Conservation (phyloP, 1,140 invertebrate genomes). For the Heterodera schachtii region DNA sequence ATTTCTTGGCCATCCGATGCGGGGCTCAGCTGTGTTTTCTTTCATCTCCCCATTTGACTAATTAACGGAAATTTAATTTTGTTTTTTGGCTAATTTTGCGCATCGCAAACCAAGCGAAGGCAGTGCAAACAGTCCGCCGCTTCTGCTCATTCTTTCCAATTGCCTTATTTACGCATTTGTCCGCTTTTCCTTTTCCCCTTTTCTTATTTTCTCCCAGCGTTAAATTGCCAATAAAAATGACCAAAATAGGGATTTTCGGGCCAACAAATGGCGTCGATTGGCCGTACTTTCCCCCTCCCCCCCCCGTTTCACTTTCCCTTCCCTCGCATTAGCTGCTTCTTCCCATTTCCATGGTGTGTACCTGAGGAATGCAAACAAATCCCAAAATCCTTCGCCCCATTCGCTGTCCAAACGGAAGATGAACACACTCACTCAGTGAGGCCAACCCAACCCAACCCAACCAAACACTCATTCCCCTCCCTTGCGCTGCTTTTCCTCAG, state of each 20-base stretch:
- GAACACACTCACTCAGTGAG: too few relatives aligned
- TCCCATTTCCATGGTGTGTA: background rate
- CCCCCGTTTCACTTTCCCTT: too few relatives aligned
- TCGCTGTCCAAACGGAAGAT: too few relatives aligned
- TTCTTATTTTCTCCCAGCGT: background rate
- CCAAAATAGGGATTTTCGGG: background rate
- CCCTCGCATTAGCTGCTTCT: background rate
- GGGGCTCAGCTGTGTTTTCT: background rate
- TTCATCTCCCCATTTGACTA: background rate
- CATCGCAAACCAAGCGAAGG: too few relatives aligned
- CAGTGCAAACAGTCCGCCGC: too few relatives aligned
- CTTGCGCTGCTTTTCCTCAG: background rate
- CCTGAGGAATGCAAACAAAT: background rate
- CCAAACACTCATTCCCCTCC: background rate
- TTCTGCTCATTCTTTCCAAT: too few relatives aligned
- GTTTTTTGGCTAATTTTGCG: too few relatives aligned
- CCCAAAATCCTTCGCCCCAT: too few relatives aligned
- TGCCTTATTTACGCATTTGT: background rate
- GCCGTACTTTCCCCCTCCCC: background rate
- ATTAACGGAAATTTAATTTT: too few relatives aligned
- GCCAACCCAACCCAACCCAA: background rate
- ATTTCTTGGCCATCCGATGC: background rate
- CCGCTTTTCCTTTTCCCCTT: too few relatives aligned
- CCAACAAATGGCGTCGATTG: background rate
- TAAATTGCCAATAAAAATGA: too few relatives aligned